Evolutionary conservation across 2,797 vertebrate species (phyloP).

Genomic region (Acrossocheilus wenchowensis): DNA sequence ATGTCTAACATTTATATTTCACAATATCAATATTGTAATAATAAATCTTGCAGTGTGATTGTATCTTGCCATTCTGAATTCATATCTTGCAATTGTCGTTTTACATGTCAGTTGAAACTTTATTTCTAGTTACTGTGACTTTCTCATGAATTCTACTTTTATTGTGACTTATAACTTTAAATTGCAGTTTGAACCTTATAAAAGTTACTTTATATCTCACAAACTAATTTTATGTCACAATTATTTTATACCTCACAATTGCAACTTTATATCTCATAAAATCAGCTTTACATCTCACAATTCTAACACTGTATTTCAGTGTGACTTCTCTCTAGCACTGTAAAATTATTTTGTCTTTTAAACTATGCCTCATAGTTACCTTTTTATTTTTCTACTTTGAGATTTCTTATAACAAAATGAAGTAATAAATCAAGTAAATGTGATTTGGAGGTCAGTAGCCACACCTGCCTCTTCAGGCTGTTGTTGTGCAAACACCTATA

Average conservation of each 20-base stretch:
- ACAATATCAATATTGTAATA: neutral
- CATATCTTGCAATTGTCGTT: neutral
- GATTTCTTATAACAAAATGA: neutral
- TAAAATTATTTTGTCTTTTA: neutral
- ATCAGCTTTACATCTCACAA: neutral
- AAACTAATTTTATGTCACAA: neutral
- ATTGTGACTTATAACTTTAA: neutral
- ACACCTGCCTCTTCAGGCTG: conserved; percentile 4
- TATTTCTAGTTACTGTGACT: neutral
- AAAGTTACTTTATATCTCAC: neutral
- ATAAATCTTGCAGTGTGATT: neutral
- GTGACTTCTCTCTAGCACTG: neutral
- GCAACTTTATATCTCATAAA: neutral
- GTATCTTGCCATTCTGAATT: neutral
- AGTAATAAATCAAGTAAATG: conserved; percentile 21
- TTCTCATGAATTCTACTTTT: neutral
- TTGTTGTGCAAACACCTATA: conserved; percentile 33
- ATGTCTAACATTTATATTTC: neutral
- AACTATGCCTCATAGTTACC: neutral
- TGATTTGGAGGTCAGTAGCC: conserved; percentile 38
- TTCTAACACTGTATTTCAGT: neutral
- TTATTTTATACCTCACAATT: neutral
- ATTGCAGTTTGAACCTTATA: neutral
- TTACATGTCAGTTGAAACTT: neutral
- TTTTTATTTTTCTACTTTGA: neutral